Conservation (phyloP, 2,113 vertebrate genomes). For the Mus pahari region DNA sequence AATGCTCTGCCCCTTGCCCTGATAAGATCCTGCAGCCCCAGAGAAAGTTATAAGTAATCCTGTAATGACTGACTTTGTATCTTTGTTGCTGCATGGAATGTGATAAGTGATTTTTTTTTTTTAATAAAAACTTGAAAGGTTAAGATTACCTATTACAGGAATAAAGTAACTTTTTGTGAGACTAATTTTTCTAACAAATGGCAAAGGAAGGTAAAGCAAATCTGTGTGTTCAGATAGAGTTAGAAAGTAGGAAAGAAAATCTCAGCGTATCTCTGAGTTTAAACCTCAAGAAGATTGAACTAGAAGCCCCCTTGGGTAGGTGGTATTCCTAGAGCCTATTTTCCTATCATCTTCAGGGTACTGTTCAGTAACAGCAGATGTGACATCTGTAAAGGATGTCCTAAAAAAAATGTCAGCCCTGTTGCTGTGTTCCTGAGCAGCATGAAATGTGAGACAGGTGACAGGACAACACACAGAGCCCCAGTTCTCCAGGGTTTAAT, state of each 20-base stretch:
- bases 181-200: neutral
- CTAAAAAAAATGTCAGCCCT: neutral
- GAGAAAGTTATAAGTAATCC: neutral
- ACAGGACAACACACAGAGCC: neutral
- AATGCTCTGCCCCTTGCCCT: neutral
- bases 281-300: too few relatives aligned
- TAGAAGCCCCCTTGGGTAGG: neutral
- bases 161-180: neutral
- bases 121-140: neutral
- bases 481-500: neutral
- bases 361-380: neutral
- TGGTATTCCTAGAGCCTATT: too few relatives aligned
- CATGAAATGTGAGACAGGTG: neutral
- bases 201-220: neutral
- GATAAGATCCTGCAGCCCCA: neutral
- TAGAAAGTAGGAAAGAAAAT: neutral
- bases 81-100: neutral
- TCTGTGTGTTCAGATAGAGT: neutral
- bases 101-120: neutral
- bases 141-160: neutral
- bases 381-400: neutral
- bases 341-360: neutral
- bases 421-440: neutral
- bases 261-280: fast-evolving
- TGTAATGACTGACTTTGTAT: neutral